Evolutionary conservation across 2,113 vertebrate genomes (phyloP).

Genomic region (Heterochromis multidens): DNA sequence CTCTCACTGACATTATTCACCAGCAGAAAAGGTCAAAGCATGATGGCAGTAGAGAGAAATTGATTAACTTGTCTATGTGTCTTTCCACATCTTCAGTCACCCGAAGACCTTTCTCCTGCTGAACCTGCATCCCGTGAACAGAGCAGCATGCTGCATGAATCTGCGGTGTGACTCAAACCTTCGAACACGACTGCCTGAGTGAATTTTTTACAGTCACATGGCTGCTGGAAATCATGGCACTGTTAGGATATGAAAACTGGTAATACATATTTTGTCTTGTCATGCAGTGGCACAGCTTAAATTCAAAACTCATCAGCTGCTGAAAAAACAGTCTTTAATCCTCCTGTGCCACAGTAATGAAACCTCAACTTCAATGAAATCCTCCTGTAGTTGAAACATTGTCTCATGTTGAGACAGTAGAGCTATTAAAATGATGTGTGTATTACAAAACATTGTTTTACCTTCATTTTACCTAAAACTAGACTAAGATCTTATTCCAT

Average conservation of each 20-base stretch:
- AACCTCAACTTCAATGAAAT: neutral
- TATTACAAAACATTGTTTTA: accelerated
- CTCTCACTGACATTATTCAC: neutral
- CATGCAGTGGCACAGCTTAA: neutral
- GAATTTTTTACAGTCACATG: neutral
- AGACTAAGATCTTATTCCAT: neutral
- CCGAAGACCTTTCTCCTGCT: neutral
- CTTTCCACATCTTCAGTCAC: neutral
- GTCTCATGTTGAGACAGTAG: neutral
- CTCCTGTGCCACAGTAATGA: neutral
- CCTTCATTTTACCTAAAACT: neutral
- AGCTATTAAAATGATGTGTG: neutral
- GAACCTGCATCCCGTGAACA: neutral
- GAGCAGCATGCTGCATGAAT: neutral
- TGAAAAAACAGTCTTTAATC: neutral
- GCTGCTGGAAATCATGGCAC: neutral
- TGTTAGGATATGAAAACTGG: neutral
- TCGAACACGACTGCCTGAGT: neutral
- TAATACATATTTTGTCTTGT: neutral
- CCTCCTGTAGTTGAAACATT: neutral
- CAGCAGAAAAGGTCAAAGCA: slow-evolving; percentile 25
- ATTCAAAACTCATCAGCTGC: neutral
- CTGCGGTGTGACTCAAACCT: neutral
- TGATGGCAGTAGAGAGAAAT: neutral
- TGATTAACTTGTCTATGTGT: slow-evolving; percentile 10